Percentiles rank a stretch among this genome's conserved stretches.
phyloP scores from a whole-genome alignment of 2,888 invertebrate species.

The Trachelus iudaicus region DNA sequence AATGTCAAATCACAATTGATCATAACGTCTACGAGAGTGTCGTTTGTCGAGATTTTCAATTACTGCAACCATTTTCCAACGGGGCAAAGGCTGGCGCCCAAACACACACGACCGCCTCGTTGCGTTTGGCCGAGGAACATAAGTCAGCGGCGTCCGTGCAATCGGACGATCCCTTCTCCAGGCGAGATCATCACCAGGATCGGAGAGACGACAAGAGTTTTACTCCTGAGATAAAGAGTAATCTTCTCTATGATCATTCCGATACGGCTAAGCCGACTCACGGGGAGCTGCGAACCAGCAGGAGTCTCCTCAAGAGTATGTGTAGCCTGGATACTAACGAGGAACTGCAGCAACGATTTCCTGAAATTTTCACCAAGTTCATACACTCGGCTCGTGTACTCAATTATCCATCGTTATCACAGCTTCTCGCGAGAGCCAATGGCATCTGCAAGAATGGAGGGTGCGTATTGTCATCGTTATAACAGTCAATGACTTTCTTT shows the following conservation, averaged over 20 bases:
- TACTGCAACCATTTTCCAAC: conserved; percentile 82
- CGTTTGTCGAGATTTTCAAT: conserved; percentile 78
- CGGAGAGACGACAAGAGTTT: conserved; percentile 58
- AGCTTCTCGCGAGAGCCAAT: conserved; percentile 73
- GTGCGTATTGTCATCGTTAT: conserved; percentile 67
- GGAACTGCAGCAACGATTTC: conserved; percentile 72
- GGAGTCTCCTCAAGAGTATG: conserved; percentile 77
- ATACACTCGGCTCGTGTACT: conserved; percentile 76
- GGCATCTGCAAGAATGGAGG: conserved; percentile 76
- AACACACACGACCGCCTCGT: conserved; percentile 73
- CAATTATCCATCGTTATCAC: conserved; percentile 76
- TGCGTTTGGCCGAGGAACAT: conserved; percentile 70
- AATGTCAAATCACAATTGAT: conserved; percentile 80
- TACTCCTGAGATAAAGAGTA: conserved; percentile 68
- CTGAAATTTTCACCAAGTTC: conserved; percentile 73
- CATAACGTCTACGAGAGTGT: conserved; percentile 80
- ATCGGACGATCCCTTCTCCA: conserved; percentile 59
- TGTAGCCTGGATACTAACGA: conserved; percentile 71
- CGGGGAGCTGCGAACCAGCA: conserved; percentile 77
- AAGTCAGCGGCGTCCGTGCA: conserved; percentile 53
- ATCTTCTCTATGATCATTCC: conserved; percentile 79
- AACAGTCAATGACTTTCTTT: not conserved
- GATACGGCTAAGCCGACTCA: conserved; percentile 75
- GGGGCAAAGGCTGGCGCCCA: conserved; percentile 76
- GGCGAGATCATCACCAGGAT: not conserved